Evolutionary conservation across 1,140 invertebrate genomes (phyloP), one percentile per base, ranked within the genome.

Genomic region (Drosophila sechellia): DNA sequence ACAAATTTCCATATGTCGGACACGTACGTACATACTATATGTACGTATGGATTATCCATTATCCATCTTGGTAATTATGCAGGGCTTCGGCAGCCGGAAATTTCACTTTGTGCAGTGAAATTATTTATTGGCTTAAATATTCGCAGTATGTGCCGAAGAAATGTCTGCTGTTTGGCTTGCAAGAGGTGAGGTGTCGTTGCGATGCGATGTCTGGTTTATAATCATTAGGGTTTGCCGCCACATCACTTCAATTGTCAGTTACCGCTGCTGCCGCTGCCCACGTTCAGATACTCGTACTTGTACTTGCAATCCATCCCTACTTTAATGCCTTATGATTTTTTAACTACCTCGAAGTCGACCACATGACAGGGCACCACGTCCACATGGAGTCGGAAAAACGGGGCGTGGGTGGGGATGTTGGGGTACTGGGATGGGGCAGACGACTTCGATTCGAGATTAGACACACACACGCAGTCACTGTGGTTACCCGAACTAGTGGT

Each of bases 61-160:
- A 35, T 25, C 45, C 42, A 56, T 54, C 50, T 69, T 69, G 64
- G 66, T 35, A 70, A 70, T 70, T 70, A 70, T 70, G 64, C 64
- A 69, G 61, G 25, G 61, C 48, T 15, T 34, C 27, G 58, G 40
- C 27, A 55, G 63, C 49, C 66, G 66, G 66, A 70, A 70, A 70
- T 70, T 70, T 70, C 66, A 70, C 64, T 70, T 70, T 70, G 65
- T 70, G 64, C 43, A 57, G 66, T 70, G 66, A 70, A 70, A 70
- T 70, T 70, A 70, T 70, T 70, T 70, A 70, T 70, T 70, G 66
- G 65, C 64, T 70, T 70, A 70, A 70, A 70, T 70, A 70, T 70
- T 70, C 64, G 66, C 66, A 69, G 63, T 69, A 70, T 70, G 64
- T 56, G 25, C 15, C 20, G 40, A 65, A 45, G 50, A 45, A 55